Base-by-base conservation (phyloP, 2,797 vertebrate species). In the Brachyrhaphis roseni region DNA sequence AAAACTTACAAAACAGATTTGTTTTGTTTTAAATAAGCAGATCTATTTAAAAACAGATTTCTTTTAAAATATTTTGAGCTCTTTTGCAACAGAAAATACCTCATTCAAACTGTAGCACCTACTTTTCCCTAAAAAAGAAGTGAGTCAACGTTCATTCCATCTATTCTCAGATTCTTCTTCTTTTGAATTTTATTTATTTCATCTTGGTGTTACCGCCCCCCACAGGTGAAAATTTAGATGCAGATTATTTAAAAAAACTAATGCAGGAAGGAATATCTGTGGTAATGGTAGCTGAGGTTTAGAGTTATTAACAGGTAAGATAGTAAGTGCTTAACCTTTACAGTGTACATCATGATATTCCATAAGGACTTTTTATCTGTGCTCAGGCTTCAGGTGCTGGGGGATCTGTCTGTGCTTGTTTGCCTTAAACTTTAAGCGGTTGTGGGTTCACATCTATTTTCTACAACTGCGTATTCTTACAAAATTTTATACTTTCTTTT, bases 401-500 rank as follows among this genome's bases (percentile, higher is more conserved):
- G 64, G 8, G 18, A 0, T 53, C 49, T 4, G 1, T 46, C n/a
- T 57, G 3, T 4, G 15, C 62, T 82, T 78, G 26, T 23, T 18
- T 76, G 0, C 39, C 28, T 73, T 66, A 1, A 0, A 5, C 34
- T 72, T 45, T 12, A 51, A 2, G 0, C 41, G 62, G n/a, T 80
- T 68, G 57, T 74, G 36, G 3, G 78, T 74, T 81, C 28, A 75
- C 47, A 66, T n/a, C 36, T 43, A 72, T 4, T 3, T 28, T 18
- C 34, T 68, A 7, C n/a, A 4, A 34, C 66, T 3, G 10, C 49
- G 0, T 78, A 68, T 51, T 62, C 0, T 78, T 0, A 79, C 4
- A 0, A 15, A 31, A 53, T 51, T 0, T 79, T 0, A 36, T 20
- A 0, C 0, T 57, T 76, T 80, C 0, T 89, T 90, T 13, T 82